Conservation (phyloP, 1,140 invertebrate genomes). For the Hermetia illucens region DNA sequence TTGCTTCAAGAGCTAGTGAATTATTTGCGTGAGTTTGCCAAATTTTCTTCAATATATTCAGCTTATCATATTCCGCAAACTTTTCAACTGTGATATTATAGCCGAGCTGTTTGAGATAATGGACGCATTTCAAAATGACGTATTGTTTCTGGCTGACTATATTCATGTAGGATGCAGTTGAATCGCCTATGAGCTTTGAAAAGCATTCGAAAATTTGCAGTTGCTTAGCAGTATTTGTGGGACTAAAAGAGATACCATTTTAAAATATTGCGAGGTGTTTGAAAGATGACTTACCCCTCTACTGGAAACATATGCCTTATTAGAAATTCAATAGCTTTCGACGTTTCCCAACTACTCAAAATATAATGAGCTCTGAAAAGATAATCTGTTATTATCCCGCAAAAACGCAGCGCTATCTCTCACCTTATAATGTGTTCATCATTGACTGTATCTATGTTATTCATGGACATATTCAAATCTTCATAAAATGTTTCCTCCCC, state of each 20-base stretch:
- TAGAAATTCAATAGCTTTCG: constrained; percentile 18
- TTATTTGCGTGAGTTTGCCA: constrained; percentile 26
- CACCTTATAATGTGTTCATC: constrained; percentile 17
- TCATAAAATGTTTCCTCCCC: constrained; percentile 25
- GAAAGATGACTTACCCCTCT: constrained; percentile 17
- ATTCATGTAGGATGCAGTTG: constrained; percentile 16
- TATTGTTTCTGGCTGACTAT: constrained; percentile 22
- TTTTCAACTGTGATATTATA: constrained; percentile 25
- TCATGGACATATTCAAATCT: constrained; percentile 12
- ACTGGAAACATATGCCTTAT: constrained; percentile 17
- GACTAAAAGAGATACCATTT: constrained; percentile 7
- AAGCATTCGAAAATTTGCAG: constrained; percentile 28
- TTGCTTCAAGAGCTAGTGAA: constrained; percentile 21
- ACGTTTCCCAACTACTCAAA: constrained; percentile 20
- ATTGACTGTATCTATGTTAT: background rate
- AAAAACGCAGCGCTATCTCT: background rate
- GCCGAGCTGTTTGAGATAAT: constrained; percentile 24
- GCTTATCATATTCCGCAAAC: constrained; percentile 23
- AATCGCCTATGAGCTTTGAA: constrained; percentile 24
- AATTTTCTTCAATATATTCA: constrained; percentile 24
- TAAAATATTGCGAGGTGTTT: background rate
- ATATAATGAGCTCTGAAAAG: constrained; percentile 22
- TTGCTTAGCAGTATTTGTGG: constrained; percentile 22
- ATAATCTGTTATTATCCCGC: too few species aligned
- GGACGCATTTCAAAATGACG: constrained; percentile 26